A percentile compares a stretch with the other conserved stretches of the same genome.
Evolutionary conservation across 2,113 vertebrate genomes (phyloP).

Genomic region (Paraplagusia blochii): DNA sequence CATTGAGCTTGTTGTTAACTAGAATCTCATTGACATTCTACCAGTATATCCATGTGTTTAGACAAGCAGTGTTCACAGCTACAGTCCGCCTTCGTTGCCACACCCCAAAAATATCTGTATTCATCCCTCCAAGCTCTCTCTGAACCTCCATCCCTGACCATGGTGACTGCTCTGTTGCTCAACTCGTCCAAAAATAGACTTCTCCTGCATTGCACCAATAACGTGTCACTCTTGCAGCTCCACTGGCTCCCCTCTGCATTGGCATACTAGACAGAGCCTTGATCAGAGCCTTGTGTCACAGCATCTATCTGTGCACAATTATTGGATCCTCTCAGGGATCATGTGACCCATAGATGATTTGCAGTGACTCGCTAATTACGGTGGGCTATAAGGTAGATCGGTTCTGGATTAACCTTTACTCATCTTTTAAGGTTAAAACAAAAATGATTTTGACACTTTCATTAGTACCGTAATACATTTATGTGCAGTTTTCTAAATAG

Average conservation of each 20-base stretch:
- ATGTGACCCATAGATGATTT: slow-evolving; percentile 53
- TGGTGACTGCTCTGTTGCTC: slow-evolving; percentile 57
- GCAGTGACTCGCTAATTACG: slow-evolving; percentile 49
- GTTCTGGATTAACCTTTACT: too few species aligned
- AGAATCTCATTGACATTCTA: neutral
- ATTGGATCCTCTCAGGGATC: slow-evolving; percentile 47
- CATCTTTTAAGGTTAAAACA: too few species aligned
- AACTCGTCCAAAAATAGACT: slow-evolving; percentile 71
- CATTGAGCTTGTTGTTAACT: too few species aligned
- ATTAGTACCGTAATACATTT: too few species aligned
- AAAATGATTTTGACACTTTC: too few species aligned
- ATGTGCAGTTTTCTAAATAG: too few species aligned
- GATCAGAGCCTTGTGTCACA: slow-evolving; percentile 48
- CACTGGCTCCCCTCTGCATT: slow-evolving; percentile 43
- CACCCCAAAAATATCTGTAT: slow-evolving; percentile 19
- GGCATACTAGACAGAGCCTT: slow-evolving; percentile 46
- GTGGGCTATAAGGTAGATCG: slow-evolving; percentile 12
- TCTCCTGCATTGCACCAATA: slow-evolving; percentile 72
- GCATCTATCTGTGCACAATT: slow-evolving; percentile 53
- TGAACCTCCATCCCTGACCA: slow-evolving; percentile 43
- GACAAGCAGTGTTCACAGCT: neutral
- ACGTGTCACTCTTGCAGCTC: slow-evolving; percentile 66
- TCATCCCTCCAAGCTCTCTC: slow-evolving; percentile 14
- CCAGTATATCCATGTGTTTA: neutral
- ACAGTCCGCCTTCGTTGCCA: slow-evolving; percentile 5